Base-by-base conservation (phyloP, 2,888 invertebrate genomes). In the Polyploca ridens region DNA sequence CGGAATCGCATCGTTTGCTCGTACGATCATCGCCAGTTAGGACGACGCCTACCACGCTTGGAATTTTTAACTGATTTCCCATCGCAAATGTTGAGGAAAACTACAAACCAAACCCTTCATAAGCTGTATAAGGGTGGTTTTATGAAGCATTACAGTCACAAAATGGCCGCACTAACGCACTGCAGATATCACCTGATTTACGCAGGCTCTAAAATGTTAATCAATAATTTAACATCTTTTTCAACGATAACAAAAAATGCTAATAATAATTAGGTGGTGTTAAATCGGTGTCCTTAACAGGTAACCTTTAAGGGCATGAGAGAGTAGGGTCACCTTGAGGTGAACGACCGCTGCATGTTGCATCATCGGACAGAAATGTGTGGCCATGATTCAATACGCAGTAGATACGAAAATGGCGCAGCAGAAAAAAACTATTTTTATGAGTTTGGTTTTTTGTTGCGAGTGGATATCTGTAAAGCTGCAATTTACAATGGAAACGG, bases 311-410 rank as follows among this genome's bases (percentile, higher is more conserved):
- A 80, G 82, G 83, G 83, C 73, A 70, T 66, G 65, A 64, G 70
- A 74, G 73, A 64, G 73, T 74, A 74, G 82, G 84, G 82, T 82
- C 82, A 82, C 82, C 84, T 82, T 83, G 68, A 63, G 81, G 79
- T 79, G 80, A 84, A 78, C 76, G 86, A 81, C 82, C 88, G 82
- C 86, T 89, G 83, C 87, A 79, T 84, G 77, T 90, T 87, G 88
- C 90, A 87, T 89, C 90, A 89, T 73, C 78, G 71, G 68, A 76
- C 85, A 85, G 85, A 84, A 82, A 88, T 87, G 87, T 83, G 74
- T 66, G 61, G 75, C 66, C 64, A 72, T 72, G 75, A 71, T 71
- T 74, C 72, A 62, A 62, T 54, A 19, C 41, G 16, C 27, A 27
- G 11, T 33, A 16, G 14, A 16, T 11, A 59, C n/a, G 8, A 62